A percentile compares a stretch with the other conserved stretches of the same genome.
phyloP scores from a whole-genome alignment of 2,888 invertebrate genomes.

The Cheilosia soror region DNA sequence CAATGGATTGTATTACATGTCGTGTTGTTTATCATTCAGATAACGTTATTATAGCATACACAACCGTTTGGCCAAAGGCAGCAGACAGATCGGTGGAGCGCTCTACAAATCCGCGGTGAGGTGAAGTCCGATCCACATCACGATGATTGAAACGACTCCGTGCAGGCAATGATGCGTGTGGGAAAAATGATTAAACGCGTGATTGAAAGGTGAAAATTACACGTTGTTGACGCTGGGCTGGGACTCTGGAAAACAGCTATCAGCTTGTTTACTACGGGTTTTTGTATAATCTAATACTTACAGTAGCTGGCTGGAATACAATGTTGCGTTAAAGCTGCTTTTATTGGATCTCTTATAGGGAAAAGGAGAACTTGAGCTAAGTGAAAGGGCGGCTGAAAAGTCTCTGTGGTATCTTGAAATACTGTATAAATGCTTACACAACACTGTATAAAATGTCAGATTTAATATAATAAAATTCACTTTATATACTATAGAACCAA shows the following conservation, averaged over 20 bases:
- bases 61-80: background rate
- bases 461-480: too few species aligned
- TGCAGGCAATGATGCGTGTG: slow-evolving; percentile 20
- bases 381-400: too few species aligned
- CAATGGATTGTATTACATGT: slow-evolving; percentile 65
- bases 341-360: too few species aligned
- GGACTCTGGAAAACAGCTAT: background rate
- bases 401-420: too few species aligned
- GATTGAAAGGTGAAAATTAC: slow-evolving; percentile 30
- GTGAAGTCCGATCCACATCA: too few species aligned
- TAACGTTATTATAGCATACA: slow-evolving; percentile 52
- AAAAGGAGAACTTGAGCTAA: too few species aligned
- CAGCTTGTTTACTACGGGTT: background rate
- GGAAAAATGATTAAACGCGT: slow-evolving; percentile 37
- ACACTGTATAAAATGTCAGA: too few species aligned
- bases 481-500: too few species aligned
- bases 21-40: slow-evolving; percentile 64
- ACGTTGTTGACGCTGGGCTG: too few species aligned
- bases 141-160: background rate
- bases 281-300: background rate
- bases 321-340: too few species aligned
- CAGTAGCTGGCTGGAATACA: background rate
- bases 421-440: too few species aligned
- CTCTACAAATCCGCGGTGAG: background rate
- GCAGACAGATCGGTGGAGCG: slow-evolving; percentile 2